These are phyloP conservation scores for Pithys albifrons DNA, from an alignment of 2,113 vertebrate genomes.

Conservation along the genomic window DNA sequence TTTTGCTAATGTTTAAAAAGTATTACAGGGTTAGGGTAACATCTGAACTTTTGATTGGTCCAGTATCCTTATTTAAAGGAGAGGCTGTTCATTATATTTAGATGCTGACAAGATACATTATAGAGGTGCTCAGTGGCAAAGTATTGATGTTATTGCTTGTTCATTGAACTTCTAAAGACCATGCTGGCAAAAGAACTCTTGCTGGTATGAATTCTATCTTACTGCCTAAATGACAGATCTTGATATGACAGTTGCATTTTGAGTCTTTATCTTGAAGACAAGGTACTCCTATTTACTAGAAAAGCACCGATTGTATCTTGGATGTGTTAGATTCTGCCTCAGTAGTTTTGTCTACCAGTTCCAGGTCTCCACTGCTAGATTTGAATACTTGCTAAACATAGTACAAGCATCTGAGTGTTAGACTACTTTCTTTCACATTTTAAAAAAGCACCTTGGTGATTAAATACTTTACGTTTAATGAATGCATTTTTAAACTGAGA, in stretches of 20 bases:
- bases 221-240: not conserved
- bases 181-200: not conserved
- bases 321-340: not conserved
- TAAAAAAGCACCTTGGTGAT: not conserved
- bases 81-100: not conserved
- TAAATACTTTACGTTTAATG: not conserved
- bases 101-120: not conserved
- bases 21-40: not conserved
- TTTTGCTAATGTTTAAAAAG: not conserved
- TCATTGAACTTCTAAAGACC: not conserved
- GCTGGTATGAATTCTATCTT: not conserved
- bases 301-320: not conserved
- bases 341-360: not conserved
- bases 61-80: not conserved
- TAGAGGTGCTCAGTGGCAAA: not conserved
- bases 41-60: not conserved
- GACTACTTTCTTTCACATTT: not conserved
- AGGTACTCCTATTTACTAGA: not conserved
- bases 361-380: not conserved
- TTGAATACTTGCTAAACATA: not conserved
- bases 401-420: not conserved
- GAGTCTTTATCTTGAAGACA: not conserved
- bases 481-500: not conserved
- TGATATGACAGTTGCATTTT: not conserved
- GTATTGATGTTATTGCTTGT: not conserved